Conservation (phyloP, 2,797 vertebrate genomes). For the Gadopsis marmoratus region DNA sequence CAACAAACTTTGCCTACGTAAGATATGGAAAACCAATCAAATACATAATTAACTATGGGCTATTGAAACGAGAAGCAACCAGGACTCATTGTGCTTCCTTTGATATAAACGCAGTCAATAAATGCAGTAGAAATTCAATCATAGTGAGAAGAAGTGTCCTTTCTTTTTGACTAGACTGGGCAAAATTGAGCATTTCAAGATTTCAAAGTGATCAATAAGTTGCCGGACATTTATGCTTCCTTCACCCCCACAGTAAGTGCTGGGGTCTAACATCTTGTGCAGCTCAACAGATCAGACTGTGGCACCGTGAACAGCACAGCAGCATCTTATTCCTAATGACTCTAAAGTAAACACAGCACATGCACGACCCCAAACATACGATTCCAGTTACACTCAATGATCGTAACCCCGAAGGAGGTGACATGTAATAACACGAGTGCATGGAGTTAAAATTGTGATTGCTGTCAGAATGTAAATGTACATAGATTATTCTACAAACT, state of each 20-base stretch:
- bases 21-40: background rate
- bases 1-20: background rate
- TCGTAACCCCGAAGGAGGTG: background rate
- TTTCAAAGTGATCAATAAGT: background rate
- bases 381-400: background rate
- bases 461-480: background rate
- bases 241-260: background rate
- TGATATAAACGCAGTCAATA: background rate
- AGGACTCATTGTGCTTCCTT: background rate
- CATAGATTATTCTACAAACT: background rate
- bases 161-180: background rate
- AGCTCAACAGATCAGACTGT: background rate
- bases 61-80: background rate
- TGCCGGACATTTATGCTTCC: background rate
- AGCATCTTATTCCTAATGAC: background rate
- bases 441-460: background rate
- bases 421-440: background rate
- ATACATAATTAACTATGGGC: background rate
- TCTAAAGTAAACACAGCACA: constrained; percentile 24
- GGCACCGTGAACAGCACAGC: background rate
- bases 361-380: background rate
- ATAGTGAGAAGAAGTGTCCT: background rate
- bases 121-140: background rate
- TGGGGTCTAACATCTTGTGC: background rate
- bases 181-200: background rate